Percentiles rank a stretch among this genome's conserved stretches.
phyloP scores from a whole-genome alignment of 2,888 invertebrate genomes.

The Mesorhabditis sp. region DNA sequence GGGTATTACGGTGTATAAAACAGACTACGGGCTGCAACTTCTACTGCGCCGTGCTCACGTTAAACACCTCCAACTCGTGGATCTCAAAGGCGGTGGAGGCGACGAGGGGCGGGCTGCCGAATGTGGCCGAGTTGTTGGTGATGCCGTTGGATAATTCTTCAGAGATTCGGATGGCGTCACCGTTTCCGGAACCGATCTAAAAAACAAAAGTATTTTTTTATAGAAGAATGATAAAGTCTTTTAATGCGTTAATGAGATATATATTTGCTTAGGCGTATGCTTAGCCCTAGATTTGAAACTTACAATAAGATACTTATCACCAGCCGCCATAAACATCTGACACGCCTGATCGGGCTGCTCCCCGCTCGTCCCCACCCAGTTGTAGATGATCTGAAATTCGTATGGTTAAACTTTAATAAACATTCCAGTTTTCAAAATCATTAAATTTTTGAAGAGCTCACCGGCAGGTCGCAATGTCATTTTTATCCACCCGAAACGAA shows the following conservation, averaged over 20 bases:
- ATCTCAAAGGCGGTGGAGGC: constrained; percentile 39
- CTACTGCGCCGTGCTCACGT: constrained; percentile 19
- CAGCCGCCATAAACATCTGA: constrained; percentile 55
- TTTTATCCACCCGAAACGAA: constrained; percentile 46
- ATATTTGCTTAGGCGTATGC: background rate
- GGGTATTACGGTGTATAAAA: too few relatives aligned
- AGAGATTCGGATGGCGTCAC: constrained; percentile 55
- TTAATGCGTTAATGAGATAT: background rate
- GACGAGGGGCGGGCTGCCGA: constrained; percentile 46
- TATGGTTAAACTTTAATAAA: background rate
- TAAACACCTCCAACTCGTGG: constrained; percentile 47
- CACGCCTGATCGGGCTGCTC: constrained; percentile 39
- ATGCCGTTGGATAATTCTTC: constrained; percentile 53
- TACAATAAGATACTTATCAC: constrained; percentile 47
- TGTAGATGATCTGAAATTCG: constrained; percentile 45
- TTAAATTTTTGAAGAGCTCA: background rate
- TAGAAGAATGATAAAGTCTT: constrained; percentile 9
- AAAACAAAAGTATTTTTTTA: constrained; percentile 13
- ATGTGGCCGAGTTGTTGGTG: constrained; percentile 44
- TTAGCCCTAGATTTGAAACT: constrained; percentile 10
- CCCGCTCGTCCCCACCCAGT: constrained; percentile 45
- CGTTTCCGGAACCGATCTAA: constrained; percentile 53
- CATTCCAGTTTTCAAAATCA: background rate
- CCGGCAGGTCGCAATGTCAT: constrained; percentile 15
- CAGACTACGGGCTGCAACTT: background rate